phyloP scores from a whole-genome alignment of 2,888 invertebrate species.

The Ophonus ardosiacus region DNA sequence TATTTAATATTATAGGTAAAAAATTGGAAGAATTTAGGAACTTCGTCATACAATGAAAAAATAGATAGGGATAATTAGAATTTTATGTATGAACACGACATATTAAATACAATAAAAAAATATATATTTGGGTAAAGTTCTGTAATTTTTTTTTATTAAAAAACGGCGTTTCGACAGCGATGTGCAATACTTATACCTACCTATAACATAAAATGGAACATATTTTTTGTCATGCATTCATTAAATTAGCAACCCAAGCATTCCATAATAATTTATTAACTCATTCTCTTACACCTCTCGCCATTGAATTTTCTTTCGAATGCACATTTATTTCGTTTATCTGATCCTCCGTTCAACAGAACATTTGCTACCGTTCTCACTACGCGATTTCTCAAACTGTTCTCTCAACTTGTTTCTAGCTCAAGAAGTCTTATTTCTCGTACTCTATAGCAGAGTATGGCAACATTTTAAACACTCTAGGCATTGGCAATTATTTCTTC shows the following conservation, averaged over 20 bases:
- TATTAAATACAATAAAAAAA: too few species aligned
- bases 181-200: too few species aligned
- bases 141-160: too few species aligned
- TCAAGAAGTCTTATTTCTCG: neutral
- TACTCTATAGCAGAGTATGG: neutral
- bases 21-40: too few species aligned
- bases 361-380: slow-evolving; percentile 39
- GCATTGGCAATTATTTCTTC: neutral
- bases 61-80: too few species aligned
- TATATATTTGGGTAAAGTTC: too few species aligned
- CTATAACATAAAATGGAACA: too few species aligned
- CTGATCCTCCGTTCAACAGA: slow-evolving; percentile 42
- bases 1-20: too few species aligned
- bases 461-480: neutral
- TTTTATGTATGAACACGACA: too few species aligned
- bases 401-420: neutral
- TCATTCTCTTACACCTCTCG: slow-evolving; percentile 8
- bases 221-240: too few species aligned
- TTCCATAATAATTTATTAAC: neutral
- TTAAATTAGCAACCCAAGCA: neutral
- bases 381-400: neutral
- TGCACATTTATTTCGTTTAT: slow-evolving; percentile 35
- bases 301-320: slow-evolving; percentile 10
- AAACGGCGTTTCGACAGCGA: too few species aligned
- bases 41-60: too few species aligned